Evolutionary conservation across 2,113 vertebrate genomes (phyloP), one percentile per base, ranked within the genome.

Genomic region (Haemorhous mexicanus): DNA sequence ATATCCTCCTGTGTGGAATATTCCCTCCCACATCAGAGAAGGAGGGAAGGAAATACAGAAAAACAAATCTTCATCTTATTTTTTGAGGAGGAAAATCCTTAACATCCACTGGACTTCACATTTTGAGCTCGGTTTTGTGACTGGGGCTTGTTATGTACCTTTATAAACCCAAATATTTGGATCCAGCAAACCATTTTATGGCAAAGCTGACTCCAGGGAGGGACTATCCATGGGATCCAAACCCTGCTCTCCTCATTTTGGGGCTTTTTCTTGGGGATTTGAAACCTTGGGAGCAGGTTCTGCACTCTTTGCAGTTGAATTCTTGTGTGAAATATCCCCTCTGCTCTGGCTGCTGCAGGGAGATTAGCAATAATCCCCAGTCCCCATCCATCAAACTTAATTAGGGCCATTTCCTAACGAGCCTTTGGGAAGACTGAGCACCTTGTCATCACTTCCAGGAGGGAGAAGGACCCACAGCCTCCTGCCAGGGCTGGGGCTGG

Each of bases 331-430:
- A 74, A 46, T 37, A 24, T 63, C 66, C 69, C 58, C 68, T 53
- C 13, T 58, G 66, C 6, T 61, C 92, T 32, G 77, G n/a, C 80
- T 87, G 90, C 88, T 90, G 91, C 93, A 6, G 30, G 7, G 89
- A 59, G 89, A 66, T 94, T 72, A 94, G 33, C 69, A 64, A 90
- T 87, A 87, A 67, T 70, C 84, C 66, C 53, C 68, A 61, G 13
- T 33, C 30, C 66, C 32, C 77, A 95, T 95, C 84, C 78, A 94
- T 94, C 95, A 91, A 66, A 43, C 14, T 3, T 90, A 85, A 95
- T 95, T 90, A 93, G 75, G 55, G 55, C 63, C 83, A 74, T 95
- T 95, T 91, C 91, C 94, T 95, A 93, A 91, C 0, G 39, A 87
- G 50, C 47, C 72, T 59, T 92, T 24, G 55, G 88, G 80, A 88